Conservation (phyloP, 2,797 vertebrate genomes). For the Girardinus metallicus region DNA sequence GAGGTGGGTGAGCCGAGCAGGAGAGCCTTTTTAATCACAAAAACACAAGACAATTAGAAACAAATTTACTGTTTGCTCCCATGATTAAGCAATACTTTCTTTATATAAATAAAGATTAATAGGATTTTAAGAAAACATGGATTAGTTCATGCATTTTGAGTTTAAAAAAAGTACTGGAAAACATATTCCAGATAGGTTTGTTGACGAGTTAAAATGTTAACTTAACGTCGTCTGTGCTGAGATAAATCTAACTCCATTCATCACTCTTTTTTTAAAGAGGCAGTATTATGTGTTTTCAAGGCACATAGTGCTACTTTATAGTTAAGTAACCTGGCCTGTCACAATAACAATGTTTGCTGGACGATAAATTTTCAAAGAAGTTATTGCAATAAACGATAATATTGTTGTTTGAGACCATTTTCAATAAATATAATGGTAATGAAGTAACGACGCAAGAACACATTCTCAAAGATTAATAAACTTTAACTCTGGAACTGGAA, state of each 20-base stretch:
- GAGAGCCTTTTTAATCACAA: neutral
- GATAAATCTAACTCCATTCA: neutral
- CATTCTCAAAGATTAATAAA: too few relatives aligned
- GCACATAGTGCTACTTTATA: too few relatives aligned
- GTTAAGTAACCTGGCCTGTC: too few relatives aligned
- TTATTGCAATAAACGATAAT: too few relatives aligned
- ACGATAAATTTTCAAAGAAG: too few relatives aligned
- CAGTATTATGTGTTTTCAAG: too few relatives aligned
- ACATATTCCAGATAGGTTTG: neutral
- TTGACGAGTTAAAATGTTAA: neutral
- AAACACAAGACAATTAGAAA: neutral
- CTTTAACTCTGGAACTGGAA: too few relatives aligned
- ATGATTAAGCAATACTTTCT: neutral
- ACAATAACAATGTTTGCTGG: too few relatives aligned
- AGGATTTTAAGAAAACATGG: neutral
- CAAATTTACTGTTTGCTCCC: neutral
- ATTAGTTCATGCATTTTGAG: neutral
- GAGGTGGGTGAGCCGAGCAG: constrained; percentile 30
- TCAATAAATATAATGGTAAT: too few relatives aligned
- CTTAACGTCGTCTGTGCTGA: neutral
- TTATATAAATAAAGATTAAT: neutral
- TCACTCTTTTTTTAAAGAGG: neutral
- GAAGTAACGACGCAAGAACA: too few relatives aligned
- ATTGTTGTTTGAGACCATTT: too few relatives aligned
- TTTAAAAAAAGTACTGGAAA: neutral